Evolutionary conservation across 2,797 vertebrate genomes (phyloP).

Genomic region (Falco rusticolus): DNA sequence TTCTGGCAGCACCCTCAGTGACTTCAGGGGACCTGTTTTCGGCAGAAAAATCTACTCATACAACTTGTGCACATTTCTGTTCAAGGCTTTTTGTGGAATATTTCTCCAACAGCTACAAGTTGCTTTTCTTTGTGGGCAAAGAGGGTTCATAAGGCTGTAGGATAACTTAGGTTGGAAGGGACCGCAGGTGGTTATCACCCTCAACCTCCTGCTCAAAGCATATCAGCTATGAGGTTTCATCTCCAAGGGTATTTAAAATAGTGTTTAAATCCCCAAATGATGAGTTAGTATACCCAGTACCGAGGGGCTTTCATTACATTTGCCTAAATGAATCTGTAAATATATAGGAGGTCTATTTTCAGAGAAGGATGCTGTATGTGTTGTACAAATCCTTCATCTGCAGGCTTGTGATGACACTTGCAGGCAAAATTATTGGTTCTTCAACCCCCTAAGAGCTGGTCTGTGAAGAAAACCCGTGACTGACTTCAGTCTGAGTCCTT

Average conservation of each 20-base stretch:
- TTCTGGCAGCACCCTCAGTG: neutral
- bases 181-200: rapidly evolving
- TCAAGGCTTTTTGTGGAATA: neutral
- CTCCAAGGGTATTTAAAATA: neutral
- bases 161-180: neutral
- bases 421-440: neutral
- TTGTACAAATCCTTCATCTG: rapidly evolving
- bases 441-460: no score
- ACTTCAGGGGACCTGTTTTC: neutral
- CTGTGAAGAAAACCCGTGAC: neutral
- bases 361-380: rapidly evolving
- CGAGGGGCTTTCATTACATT: rapidly evolving
- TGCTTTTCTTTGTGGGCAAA: neutral
- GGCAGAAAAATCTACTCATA: neutral
- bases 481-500: neutral
- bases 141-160: rapidly evolving
- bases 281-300: neutral
- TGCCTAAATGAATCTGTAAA: neutral
- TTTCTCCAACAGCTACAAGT: neutral
- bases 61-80: rapidly evolving
- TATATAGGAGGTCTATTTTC: rapidly evolving
- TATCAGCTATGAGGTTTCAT: neutral
- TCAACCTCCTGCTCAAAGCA: neutral
- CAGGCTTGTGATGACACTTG: rapidly evolving
- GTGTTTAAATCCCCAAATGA: no score